phyloP scores from a whole-genome alignment of 2,113 vertebrate genomes.

The Cygnus atratus region DNA sequence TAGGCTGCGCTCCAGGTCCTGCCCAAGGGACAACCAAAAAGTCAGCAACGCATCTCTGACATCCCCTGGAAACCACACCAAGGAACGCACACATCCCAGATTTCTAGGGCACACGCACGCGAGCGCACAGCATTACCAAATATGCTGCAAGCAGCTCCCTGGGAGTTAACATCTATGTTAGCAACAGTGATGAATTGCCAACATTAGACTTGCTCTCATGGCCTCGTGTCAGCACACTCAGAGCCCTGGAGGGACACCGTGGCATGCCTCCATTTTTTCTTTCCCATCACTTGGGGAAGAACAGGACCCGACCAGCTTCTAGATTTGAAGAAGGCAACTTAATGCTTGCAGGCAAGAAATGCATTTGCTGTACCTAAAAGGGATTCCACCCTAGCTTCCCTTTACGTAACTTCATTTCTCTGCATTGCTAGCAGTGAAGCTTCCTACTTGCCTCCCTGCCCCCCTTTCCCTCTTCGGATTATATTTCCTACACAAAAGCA shows the following conservation, averaged over 20 bases:
- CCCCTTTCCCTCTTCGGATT: background rate
- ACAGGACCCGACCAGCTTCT: background rate
- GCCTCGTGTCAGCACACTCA: accelerated
- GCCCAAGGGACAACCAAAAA: constrained; percentile 34
- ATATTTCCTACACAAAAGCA: background rate
- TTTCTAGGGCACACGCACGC: background rate
- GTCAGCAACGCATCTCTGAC: background rate
- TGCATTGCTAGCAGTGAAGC: background rate
- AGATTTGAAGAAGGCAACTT: accelerated
- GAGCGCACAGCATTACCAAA: background rate
- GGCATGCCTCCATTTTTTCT: background rate
- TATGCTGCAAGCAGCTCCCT: accelerated
- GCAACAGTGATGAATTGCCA: background rate
- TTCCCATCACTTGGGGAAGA: background rate
- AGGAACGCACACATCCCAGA: background rate
- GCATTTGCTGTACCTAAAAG: background rate
- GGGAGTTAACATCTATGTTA: background rate
- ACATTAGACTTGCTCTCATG: accelerated
- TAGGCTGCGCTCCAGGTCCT: constrained; percentile 41
- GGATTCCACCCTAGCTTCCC: background rate
- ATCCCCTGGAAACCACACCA: constrained; percentile 44
- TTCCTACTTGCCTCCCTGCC: background rate
- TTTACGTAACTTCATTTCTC: background rate
- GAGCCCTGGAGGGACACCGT: background rate
- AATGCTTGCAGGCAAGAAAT: background rate